Percentiles rank a stretch among this genome's conserved stretches.
Evolutionary conservation across 2,888 invertebrate genomes (phyloP).

Genomic region (Bruchidius siliquastri): DNA sequence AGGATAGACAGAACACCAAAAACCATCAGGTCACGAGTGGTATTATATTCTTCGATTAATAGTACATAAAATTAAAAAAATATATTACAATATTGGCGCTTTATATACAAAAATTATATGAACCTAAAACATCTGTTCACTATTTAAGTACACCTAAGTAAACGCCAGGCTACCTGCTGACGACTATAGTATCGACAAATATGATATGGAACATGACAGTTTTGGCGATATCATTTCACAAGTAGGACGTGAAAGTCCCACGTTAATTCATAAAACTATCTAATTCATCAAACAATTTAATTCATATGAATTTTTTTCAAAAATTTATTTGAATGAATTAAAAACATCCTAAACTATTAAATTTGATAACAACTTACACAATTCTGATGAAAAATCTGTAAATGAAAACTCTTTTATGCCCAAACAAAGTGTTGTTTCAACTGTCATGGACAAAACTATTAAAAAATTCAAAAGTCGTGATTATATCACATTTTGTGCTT

Average conservation of each 20-base stretch:
- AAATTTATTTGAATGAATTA: neutral
- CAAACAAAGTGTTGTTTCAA: neutral
- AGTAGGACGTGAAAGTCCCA: too few species aligned
- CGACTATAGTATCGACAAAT: neutral
- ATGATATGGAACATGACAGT: neutral
- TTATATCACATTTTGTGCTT: neutral
- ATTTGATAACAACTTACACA: neutral
- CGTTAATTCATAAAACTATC: too few species aligned
- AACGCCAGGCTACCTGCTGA: neutral
- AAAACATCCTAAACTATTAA: neutral
- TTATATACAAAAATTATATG: neutral
- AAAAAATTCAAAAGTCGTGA: neutral
- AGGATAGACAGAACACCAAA: conserved; percentile 4
- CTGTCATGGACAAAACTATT: neutral
- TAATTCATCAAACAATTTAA: too few species aligned
- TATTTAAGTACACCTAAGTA: neutral
- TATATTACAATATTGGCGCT: conserved; percentile 19
- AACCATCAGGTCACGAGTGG: neutral
- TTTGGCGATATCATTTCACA: neutral
- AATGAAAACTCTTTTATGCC: too few species aligned
- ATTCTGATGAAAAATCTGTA: neutral
- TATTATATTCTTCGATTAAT: neutral
- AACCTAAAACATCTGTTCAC: neutral
- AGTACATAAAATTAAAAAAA: conserved; percentile 23
- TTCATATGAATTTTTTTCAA: too few species aligned